phyloP scores from a whole-genome alignment of 1,140 invertebrate genomes.

The Colletes gigas region DNA sequence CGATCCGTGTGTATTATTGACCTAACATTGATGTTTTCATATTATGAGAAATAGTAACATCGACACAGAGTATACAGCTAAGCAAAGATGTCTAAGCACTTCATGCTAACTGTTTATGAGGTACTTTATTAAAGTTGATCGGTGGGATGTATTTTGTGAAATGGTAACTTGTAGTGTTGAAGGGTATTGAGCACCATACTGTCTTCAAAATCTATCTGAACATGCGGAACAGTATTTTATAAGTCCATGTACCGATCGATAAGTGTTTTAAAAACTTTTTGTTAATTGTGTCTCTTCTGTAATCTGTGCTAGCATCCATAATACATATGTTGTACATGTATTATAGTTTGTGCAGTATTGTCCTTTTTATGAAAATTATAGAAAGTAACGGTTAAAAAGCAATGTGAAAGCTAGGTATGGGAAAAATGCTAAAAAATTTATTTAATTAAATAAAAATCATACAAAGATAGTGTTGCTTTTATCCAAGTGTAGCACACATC shows the following conservation, averaged over 20 bases:
- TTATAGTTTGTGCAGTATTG: constrained; percentile 69
- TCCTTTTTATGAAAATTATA: constrained; percentile 63
- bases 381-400: constrained; percentile 55
- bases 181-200: constrained; percentile 48
- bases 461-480: constrained; percentile 24
- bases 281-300: constrained; percentile 60
- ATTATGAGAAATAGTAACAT: constrained; percentile 36
- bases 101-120: constrained; percentile 42
- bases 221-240: constrained; percentile 58
- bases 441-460: constrained; percentile 31
- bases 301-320: constrained; percentile 59
- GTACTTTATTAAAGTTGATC: constrained; percentile 49
- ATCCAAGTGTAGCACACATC: constrained; percentile 17
- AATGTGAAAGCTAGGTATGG: constrained; percentile 42
- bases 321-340: constrained; percentile 64
- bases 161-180: constrained; percentile 48
- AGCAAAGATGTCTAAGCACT: constrained; percentile 48
- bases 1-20: not conserved
- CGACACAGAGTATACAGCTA: constrained; percentile 46
- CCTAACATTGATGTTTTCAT: constrained; percentile 16
- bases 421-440: constrained; percentile 43
- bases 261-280: constrained; percentile 54
- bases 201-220: constrained; percentile 49
- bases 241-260: constrained; percentile 67
- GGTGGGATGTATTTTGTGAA: constrained; percentile 47